A percentile compares a stretch with the other conserved stretches of the same genome.
Evolutionary conservation across 1,140 invertebrate species (phyloP).

Genomic region (Globodera rostochiensis): DNA sequence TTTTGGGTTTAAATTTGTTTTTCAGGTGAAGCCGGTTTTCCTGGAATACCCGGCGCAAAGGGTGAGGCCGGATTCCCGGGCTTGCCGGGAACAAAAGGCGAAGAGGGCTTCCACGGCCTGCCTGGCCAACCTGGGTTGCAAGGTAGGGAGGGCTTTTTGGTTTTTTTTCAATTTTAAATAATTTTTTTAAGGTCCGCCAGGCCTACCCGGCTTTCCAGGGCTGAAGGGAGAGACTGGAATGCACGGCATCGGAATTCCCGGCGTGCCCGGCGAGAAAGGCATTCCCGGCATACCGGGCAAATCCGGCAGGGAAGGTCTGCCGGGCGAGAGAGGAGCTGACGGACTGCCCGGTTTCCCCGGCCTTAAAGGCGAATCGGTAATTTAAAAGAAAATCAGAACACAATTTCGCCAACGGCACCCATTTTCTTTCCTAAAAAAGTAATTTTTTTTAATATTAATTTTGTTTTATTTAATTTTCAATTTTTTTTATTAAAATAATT

Average conservation of each 20-base stretch:
- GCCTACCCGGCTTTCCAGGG: constrained; percentile 14
- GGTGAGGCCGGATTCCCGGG: constrained; percentile 67
- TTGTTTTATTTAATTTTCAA: no score
- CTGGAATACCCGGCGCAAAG: constrained; percentile 48
- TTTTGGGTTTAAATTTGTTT: background rate
- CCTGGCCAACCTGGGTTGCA: constrained; percentile 40
- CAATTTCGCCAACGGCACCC: no score
- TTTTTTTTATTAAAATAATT: background rate
- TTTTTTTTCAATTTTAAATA: background rate
- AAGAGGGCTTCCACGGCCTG: constrained; percentile 53
- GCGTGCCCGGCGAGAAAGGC: constrained; percentile 42
- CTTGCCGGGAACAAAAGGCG: constrained; percentile 32
- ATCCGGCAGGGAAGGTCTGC: background rate
- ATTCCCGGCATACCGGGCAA: constrained; percentile 10
- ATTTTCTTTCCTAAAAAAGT: no score
- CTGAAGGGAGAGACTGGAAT: background rate
- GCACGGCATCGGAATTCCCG: constrained; percentile 24
- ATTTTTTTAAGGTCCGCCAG: constrained; percentile 6
- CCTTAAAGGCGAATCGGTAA: constrained; percentile 18
- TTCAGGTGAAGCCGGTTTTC: constrained; percentile 66
- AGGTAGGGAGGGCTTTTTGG: background rate
- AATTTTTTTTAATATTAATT: no score
- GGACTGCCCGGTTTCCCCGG: constrained; percentile 25
- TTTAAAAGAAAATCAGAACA: background rate
- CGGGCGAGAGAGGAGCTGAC: constrained; percentile 3